Conservation (phyloP, 2,113 vertebrate species). For the Amazona guildingii region DNA sequence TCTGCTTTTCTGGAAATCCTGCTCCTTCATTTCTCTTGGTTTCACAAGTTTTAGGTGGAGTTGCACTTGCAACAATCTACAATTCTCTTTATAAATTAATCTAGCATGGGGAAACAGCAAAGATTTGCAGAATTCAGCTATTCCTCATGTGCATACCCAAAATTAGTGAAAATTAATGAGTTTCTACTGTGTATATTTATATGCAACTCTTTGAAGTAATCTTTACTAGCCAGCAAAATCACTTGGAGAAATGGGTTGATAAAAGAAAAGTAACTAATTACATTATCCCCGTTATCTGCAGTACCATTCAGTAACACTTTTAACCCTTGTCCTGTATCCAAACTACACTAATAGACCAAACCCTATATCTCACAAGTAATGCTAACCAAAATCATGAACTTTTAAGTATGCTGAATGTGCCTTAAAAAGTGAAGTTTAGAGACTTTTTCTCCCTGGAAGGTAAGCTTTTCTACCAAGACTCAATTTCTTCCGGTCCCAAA, state of each 20-base stretch:
- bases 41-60: background rate
- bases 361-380: background rate
- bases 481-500: conserved; percentile 59
- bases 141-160: conserved; percentile 3
- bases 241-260: background rate
- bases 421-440: background rate
- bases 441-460: background rate
- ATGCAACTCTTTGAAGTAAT: conserved; percentile 32
- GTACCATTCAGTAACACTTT: background rate
- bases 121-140: background rate
- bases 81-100: background rate
- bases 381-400: background rate
- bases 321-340: background rate
- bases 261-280: background rate
- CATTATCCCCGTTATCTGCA: background rate
- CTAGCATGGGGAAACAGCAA: background rate
- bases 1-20: background rate
- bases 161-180: conserved; percentile 31
- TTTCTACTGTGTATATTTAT: background rate
- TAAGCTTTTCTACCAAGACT: background rate
- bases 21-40: background rate
- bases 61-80: background rate
- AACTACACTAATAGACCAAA: background rate
- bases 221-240: background rate
- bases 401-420: background rate